These are phyloP conservation scores for Branchellion lobata DNA, from an alignment of 2,888 invertebrate genomes.

Conservation along the genomic window DNA sequence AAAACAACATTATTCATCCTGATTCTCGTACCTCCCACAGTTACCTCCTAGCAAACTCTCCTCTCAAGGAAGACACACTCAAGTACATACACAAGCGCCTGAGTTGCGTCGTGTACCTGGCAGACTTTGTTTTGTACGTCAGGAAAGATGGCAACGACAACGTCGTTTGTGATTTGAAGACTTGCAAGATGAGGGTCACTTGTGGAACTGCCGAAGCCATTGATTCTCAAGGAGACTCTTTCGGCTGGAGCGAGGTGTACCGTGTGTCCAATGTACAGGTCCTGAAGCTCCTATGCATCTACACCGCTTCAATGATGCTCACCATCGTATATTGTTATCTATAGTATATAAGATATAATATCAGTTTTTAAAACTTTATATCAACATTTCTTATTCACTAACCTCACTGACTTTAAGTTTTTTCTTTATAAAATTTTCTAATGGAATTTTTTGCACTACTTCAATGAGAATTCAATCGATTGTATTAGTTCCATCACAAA, in stretches of 20 bases:
- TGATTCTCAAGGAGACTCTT: not conserved
- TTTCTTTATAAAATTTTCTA: too few species aligned
- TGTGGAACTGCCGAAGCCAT: not conserved
- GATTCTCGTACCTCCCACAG: too few species aligned
- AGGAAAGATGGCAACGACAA: not conserved
- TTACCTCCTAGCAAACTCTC: conserved; percentile 5
- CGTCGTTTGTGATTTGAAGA: not conserved
- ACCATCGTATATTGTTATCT: too few species aligned
- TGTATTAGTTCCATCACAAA: too few species aligned
- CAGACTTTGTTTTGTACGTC: not conserved
- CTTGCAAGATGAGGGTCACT: not conserved
- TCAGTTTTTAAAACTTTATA: too few species aligned
- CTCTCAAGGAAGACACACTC: not conserved
- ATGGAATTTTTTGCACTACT: too few species aligned
- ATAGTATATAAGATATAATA: too few species aligned
- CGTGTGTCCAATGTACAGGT: not conserved
- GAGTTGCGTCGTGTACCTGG: not conserved
- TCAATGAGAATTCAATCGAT: too few species aligned
- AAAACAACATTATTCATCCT: too few species aligned
- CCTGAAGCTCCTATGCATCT: too few species aligned
- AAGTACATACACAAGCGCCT: not conserved
- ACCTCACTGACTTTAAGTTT: not conserved
- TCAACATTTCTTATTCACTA: not conserved
- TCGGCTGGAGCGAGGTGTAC: not conserved
- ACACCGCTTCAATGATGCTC: too few species aligned